Conservation (phyloP, 2,888 invertebrate species). For the Pemphredon lugubris region DNA sequence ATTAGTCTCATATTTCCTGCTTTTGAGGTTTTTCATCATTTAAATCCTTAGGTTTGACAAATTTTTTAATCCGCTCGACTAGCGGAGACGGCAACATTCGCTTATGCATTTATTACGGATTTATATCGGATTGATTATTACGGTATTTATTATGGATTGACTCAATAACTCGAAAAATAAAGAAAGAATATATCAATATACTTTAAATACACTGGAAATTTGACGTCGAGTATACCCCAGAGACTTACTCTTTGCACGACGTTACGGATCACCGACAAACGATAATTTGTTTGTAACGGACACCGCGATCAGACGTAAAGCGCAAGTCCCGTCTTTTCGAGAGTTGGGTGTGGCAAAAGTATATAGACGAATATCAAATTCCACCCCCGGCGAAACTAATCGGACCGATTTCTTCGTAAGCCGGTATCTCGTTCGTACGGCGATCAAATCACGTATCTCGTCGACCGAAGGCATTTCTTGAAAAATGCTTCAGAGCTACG, state of each 20-base stretch:
- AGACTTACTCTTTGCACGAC: conserved; percentile 20
- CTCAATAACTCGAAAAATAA: too few species aligned
- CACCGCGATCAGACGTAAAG: conserved; percentile 50
- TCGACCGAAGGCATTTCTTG: background rate
- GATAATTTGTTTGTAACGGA: conserved; percentile 60
- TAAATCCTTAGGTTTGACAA: background rate
- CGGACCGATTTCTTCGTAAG: background rate
- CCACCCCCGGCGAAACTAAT: background rate
- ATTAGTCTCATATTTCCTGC: too few species aligned
- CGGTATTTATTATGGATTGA: too few species aligned
- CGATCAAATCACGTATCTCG: conserved; percentile 1
- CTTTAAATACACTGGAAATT: too few species aligned
- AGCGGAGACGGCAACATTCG: too few species aligned
- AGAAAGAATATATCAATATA: too few species aligned
- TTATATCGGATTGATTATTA: too few species aligned
- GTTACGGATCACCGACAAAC: conserved; percentile 39
- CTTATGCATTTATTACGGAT: too few species aligned
- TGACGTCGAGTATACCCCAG: too few species aligned
- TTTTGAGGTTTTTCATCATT: too few species aligned
- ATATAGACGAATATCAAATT: background rate
- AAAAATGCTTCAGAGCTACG: background rate
- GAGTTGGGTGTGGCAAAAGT: background rate
- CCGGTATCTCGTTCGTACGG: too few species aligned
- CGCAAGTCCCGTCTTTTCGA: conserved; percentile 8
- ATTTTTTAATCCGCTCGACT: too few species aligned